phyloP scores from a whole-genome alignment of 1,140 invertebrate species.

The Eurosta solidaginis region DNA sequence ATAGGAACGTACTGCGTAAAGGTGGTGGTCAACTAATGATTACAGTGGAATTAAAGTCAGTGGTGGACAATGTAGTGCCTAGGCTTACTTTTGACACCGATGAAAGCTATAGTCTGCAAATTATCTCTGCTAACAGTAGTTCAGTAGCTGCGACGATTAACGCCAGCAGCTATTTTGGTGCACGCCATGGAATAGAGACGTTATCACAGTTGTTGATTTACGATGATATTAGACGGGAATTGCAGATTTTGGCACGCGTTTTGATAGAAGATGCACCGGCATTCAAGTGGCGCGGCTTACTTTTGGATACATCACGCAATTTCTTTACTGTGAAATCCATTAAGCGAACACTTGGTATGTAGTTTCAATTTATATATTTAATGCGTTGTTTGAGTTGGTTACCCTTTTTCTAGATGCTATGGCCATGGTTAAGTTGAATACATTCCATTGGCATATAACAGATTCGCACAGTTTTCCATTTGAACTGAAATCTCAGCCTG shows the following conservation, averaged over 20 bases:
- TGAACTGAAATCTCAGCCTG: slow-evolving; percentile 69
- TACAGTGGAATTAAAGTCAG: slow-evolving; percentile 44
- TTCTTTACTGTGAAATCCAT: slow-evolving; percentile 71
- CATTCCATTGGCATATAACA: slow-evolving; percentile 90
- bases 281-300: slow-evolving; percentile 76
- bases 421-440: slow-evolving; percentile 80
- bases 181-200: slow-evolving; percentile 78
- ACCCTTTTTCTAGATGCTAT: slow-evolving; percentile 71
- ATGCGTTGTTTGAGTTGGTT: no score
- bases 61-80: slow-evolving; percentile 30
- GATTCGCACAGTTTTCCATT: slow-evolving; percentile 87
- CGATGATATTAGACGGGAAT: slow-evolving; percentile 63
- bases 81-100: slow-evolving; percentile 66
- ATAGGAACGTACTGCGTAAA: slow-evolving; percentile 37
- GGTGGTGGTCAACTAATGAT: slow-evolving; percentile 52
- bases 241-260: slow-evolving; percentile 65
- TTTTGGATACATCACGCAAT: slow-evolving; percentile 80
- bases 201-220: slow-evolving; percentile 75
- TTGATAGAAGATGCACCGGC: slow-evolving; percentile 70
- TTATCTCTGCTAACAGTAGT: slow-evolving; percentile 56
- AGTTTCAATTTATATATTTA: not conserved
- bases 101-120: slow-evolving; percentile 70
- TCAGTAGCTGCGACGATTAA: slow-evolving; percentile 66
- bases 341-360: slow-evolving; percentile 69
- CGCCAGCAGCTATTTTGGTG: slow-evolving; percentile 73